Evolutionary conservation across 1,140 invertebrate genomes (phyloP).

Genomic region (Drosophila suzukii): DNA sequence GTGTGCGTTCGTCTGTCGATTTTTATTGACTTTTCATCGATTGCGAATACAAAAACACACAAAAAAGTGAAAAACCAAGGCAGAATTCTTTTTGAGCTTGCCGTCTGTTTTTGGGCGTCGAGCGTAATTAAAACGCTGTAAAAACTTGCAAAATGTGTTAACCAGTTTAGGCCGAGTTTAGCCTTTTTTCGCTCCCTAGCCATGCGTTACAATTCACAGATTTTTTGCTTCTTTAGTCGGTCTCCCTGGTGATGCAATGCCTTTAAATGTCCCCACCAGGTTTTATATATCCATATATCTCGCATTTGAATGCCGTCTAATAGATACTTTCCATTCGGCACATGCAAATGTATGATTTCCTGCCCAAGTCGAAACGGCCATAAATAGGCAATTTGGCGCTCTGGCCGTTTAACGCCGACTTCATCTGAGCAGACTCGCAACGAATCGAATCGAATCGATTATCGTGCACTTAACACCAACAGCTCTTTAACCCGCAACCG

Average conservation of each 20-base stretch:
- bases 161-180: conserved; percentile 46
- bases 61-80: conserved; percentile 33
- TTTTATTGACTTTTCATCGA: conserved; percentile 77
- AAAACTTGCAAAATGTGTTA: conserved; percentile 59
- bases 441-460: conserved; percentile 76
- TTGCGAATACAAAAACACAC: conserved; percentile 27
- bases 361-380: conserved; percentile 47
- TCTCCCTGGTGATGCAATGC: conserved; percentile 46
- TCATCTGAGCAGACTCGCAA: conserved; percentile 23
- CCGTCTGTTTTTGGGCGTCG: conserved; percentile 50
- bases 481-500: conserved; percentile 69
- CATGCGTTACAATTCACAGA: conserved; percentile 24
- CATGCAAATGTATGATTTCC: conserved; percentile 77
- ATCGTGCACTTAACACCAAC: conserved; percentile 80
- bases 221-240: conserved; percentile 18
- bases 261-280: conserved; percentile 38
- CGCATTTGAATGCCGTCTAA: conserved; percentile 32
- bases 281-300: conserved; percentile 25
- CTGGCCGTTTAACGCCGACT: conserved; percentile 75
- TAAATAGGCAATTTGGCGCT: conserved; percentile 76
- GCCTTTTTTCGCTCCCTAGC: conserved; percentile 12
- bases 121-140: conserved; percentile 71
- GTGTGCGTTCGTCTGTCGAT: conserved; percentile 41
- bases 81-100: conserved; percentile 59
- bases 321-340: conserved; percentile 58